phyloP scores from a whole-genome alignment of 2,113 vertebrate genomes.

The Poeciliopsis turrubarensis region DNA sequence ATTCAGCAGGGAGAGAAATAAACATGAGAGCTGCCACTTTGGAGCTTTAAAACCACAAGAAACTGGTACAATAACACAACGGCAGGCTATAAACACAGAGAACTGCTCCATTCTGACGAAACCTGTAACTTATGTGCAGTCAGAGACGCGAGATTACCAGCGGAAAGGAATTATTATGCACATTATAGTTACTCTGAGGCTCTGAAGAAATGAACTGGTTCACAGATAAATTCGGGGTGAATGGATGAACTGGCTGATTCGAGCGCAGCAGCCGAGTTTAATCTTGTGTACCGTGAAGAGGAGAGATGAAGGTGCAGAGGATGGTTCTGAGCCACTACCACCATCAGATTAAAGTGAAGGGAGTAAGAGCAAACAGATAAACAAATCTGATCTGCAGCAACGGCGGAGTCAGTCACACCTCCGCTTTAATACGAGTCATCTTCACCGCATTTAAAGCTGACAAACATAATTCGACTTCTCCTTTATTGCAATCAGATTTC shows the following conservation, averaged over 20 bases:
- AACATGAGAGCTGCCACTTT: conserved; percentile 12
- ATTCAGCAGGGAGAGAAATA: conserved; percentile 12
- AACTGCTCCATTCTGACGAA: neutral
- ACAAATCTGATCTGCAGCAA: conserved; percentile 16
- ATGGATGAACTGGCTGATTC: conserved; percentile 10
- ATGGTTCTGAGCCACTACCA: conserved; percentile 23
- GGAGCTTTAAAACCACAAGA: conserved; percentile 3
- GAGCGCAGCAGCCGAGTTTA: conserved; percentile 14
- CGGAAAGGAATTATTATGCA: neutral
- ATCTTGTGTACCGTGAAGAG: conserved; percentile 20
- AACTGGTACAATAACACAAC: conserved; percentile 1
- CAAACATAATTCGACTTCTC: neutral
- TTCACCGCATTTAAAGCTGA: neutral
- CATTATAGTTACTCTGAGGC: neutral
- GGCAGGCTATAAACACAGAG: neutral
- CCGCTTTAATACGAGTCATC: conserved; percentile 3
- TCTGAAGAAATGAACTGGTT: neutral
- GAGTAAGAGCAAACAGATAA: conserved; percentile 13
- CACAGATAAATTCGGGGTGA: conserved; percentile 5
- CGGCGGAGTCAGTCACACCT: neutral
- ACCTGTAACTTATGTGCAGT: conserved; percentile 2
- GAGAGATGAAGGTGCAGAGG: conserved; percentile 20
- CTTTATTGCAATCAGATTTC: neutral
- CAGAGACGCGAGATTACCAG: neutral
- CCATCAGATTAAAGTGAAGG: conserved; percentile 29